Base-by-base conservation (phyloP, 2,888 invertebrate genomes). In the Drosophila picticornis region DNA sequence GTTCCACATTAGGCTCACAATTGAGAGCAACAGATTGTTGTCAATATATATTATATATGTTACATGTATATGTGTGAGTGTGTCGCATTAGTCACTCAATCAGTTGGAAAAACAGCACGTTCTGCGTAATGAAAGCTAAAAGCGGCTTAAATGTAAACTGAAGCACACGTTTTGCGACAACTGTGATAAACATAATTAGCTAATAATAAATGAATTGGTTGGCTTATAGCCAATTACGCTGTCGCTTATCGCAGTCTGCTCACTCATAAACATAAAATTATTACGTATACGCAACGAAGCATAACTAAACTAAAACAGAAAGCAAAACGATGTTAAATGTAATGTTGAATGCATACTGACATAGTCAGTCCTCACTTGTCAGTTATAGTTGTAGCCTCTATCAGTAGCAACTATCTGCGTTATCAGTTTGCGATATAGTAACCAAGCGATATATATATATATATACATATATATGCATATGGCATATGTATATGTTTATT, bases 211-310 rank as follows among this genome's bases (percentile, higher is more conserved):
- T 63, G 38, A 79, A 71, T 70, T 64, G 63, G 48, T 55, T 72
- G 50, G 79, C 68, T 57, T 56, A 75, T 63, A 61, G 66, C 64
- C 69, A 78, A 81, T 81, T 79, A 73, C 78, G 40, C 52, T 48
- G 48, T 19, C 56, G 78, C 78, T 73, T 79, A 81, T 79, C 78
- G 52, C 61, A 2, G n/a, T 9, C 29, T 19, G 25, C 19, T 10
- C 16, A 40, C 38, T 11, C 29, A 48, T 29, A 36, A 16, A 19
- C 46, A 52, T n/a, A 29, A 48, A 22, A 58, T 36, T 50, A 72
- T 65, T 73, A 75, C 74, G 83, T 75, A 80, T 77, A 80, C 72
- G 84, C 84, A 84, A 27, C 73, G 69, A 51, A 57, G 89, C 84
- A 76, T 75, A 60, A 65, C 82, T 53, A 50, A 58, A 55, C 48